Conservation (phyloP, 1,140 invertebrate species). For the Gonioctena quinquepunctata region DNA sequence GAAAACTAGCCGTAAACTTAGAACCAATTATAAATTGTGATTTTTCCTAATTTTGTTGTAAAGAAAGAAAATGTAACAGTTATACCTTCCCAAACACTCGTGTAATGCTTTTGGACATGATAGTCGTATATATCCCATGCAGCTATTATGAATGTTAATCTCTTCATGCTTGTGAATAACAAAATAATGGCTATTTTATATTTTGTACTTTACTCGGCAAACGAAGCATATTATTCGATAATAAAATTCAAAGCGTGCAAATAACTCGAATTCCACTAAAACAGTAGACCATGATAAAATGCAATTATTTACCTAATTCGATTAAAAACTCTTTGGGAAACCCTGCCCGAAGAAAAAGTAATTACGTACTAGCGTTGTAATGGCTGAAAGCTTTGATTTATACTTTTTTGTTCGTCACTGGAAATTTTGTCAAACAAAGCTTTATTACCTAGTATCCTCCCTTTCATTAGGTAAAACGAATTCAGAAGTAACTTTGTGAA, state of each 20-base stretch:
- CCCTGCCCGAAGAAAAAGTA: slow-evolving; percentile 4
- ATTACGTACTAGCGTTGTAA: slow-evolving; percentile 6
- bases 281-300: slow-evolving; percentile 10
- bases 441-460: neutral
- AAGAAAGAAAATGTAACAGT: no score
- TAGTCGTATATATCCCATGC: no score
- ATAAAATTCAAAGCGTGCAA: neutral
- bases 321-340: slow-evolving; percentile 1
- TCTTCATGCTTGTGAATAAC: neutral
- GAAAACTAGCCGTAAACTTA: no score
- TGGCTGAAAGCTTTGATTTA: neutral
- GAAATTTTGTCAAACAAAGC: slow-evolving; percentile 11
- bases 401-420: neutral
- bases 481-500: neutral
- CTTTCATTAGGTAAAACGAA: slow-evolving; percentile 12
- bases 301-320: slow-evolving; percentile 14
- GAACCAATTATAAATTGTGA: no score
- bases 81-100: no score
- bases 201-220: neutral
- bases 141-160: neutral
- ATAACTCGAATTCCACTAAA: slow-evolving; percentile 1
- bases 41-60: no score
- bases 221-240: neutral
- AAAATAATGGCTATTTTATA: neutral
- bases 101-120: no score